Evolutionary conservation across 2,888 invertebrate genomes (phyloP).

Genomic region (Nebria brevicollis): DNA sequence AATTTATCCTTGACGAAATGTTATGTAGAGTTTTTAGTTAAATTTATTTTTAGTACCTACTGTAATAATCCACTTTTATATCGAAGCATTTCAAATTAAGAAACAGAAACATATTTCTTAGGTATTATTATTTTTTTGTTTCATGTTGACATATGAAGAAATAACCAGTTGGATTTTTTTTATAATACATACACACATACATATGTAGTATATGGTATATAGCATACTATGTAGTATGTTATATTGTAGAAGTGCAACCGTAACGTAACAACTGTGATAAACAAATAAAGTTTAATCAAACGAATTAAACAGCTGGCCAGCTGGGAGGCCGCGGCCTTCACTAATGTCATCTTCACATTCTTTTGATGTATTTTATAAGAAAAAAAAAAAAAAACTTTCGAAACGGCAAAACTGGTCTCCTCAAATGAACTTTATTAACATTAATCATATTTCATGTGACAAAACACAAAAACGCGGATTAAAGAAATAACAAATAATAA

Average conservation of each 20-base stretch:
- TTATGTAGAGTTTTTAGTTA: neutral
- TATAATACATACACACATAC: too few species aligned
- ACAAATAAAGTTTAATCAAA: constrained; percentile 14
- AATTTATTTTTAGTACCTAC: neutral
- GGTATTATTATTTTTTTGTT: too few species aligned
- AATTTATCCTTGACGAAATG: neutral
- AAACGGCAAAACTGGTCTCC: constrained; percentile 12
- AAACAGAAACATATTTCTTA: too few species aligned
- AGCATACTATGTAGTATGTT: too few species aligned
- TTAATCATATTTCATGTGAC: constrained; percentile 13
- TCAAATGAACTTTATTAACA: constrained; percentile 7
- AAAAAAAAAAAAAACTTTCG: constrained; percentile 9
- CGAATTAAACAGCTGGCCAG: neutral
- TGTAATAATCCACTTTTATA: neutral
- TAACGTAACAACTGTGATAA: constrained; percentile 4
- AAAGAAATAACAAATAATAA: constrained; percentile 7
- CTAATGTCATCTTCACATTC: constrained; percentile 7
- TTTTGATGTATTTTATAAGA: constrained; percentile 5
- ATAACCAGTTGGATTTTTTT: too few species aligned
- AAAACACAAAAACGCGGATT: constrained; percentile 12
- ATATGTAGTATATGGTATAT: too few species aligned
- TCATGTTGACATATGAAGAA: too few species aligned
- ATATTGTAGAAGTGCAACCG: neutral
- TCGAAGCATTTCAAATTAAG: neutral
- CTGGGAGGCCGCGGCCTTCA: constrained; percentile 11